phyloP scores from a whole-genome alignment of 2,113 vertebrate genomes.

The Gasterosteus nipponicus region DNA sequence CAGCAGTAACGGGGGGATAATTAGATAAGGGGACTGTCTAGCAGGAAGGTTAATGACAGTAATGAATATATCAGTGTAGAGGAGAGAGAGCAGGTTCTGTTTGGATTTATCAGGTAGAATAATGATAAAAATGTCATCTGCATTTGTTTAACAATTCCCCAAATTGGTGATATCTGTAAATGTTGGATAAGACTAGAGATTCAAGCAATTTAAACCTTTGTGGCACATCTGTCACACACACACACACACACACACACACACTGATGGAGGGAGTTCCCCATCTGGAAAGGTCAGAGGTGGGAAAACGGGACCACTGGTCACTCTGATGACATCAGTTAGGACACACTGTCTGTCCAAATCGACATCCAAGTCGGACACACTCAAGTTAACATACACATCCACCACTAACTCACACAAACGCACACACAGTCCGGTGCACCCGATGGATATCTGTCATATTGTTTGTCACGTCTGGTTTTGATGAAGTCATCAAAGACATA shows the following conservation, averaged over 20 bases:
- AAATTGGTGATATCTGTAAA: not conserved
- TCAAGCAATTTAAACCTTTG: slow-evolving; percentile 15
- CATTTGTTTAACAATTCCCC: not conserved
- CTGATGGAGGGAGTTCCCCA: slow-evolving; percentile 47
- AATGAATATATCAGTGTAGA: slow-evolving; percentile 79
- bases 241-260: slow-evolving; percentile 21
- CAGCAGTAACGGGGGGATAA: slow-evolving; percentile 66
- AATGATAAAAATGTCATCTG: not conserved
- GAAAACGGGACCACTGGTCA: slow-evolving; percentile 53
- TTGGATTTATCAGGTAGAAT: not conserved
- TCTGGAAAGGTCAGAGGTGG: slow-evolving; percentile 73
- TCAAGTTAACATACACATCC: not conserved
- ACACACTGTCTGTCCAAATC: slow-evolving; percentile 51
- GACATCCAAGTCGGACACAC: slow-evolving; percentile 19
- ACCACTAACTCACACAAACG: slow-evolving; percentile 5
- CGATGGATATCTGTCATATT: slow-evolving; percentile 16
- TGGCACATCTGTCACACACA: not conserved
- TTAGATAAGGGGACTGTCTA: slow-evolving; percentile 76
- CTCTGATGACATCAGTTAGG: slow-evolving; percentile 61
- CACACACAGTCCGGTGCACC: slow-evolving; percentile 30
- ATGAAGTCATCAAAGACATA: slow-evolving; percentile 34
- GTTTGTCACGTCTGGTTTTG: slow-evolving; percentile 46
- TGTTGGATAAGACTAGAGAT: not conserved
- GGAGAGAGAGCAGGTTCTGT: slow-evolving; percentile 47
- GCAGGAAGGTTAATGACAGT: slow-evolving; percentile 80